Evolutionary conservation across 2,113 vertebrate species (phyloP).

Genomic region (Strix uralensis): DNA sequence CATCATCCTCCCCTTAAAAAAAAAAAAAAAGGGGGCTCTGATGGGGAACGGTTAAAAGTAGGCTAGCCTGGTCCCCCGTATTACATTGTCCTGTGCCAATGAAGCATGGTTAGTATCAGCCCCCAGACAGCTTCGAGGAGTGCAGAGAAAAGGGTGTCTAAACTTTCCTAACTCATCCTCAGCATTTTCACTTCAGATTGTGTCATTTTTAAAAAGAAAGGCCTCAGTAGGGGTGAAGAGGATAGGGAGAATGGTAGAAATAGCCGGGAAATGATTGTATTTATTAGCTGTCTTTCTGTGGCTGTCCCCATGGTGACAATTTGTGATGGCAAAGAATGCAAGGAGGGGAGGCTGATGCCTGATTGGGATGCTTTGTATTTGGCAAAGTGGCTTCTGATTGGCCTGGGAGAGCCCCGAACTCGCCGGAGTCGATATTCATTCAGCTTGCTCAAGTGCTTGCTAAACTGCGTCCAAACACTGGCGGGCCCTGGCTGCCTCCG

Average conservation of each 20-base stretch:
- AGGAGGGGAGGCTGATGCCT: slow-evolving; percentile 91
- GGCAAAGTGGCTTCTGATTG: slow-evolving; percentile 98
- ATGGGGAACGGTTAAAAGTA: slow-evolving; percentile 75
- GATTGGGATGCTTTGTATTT: slow-evolving; percentile 94
- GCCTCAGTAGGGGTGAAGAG: neutral
- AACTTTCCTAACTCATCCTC: slow-evolving; percentile 66
- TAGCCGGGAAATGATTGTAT: slow-evolving; percentile 78
- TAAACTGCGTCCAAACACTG: slow-evolving; percentile 72
- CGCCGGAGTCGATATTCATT: slow-evolving; percentile 94
- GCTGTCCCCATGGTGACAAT: slow-evolving; percentile 96
- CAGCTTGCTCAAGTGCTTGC: slow-evolving; percentile 90
- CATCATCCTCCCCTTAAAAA: slow-evolving; percentile 73
- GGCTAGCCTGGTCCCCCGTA: slow-evolving; percentile 65
- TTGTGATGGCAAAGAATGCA: slow-evolving; percentile 96
- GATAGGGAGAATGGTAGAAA: slow-evolving; percentile 66
- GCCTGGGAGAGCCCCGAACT: slow-evolving; percentile 93
- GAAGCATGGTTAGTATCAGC: slow-evolving; percentile 73
- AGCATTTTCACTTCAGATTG: slow-evolving; percentile 29
- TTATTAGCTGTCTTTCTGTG: slow-evolving; percentile 85
- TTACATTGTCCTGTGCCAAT: slow-evolving; percentile 77
- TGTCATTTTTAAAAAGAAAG: neutral
- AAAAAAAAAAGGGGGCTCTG: slow-evolving; percentile 56
- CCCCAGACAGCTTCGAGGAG: slow-evolving; percentile 61
- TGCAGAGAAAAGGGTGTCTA: slow-evolving; percentile 44
- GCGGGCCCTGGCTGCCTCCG: slow-evolving; percentile 43